A percentile compares a stretch with the other conserved stretches of the same genome.
Evolutionary conservation across 2,888 invertebrate species (phyloP).

Genomic region (Heliconius ethilla): DNA sequence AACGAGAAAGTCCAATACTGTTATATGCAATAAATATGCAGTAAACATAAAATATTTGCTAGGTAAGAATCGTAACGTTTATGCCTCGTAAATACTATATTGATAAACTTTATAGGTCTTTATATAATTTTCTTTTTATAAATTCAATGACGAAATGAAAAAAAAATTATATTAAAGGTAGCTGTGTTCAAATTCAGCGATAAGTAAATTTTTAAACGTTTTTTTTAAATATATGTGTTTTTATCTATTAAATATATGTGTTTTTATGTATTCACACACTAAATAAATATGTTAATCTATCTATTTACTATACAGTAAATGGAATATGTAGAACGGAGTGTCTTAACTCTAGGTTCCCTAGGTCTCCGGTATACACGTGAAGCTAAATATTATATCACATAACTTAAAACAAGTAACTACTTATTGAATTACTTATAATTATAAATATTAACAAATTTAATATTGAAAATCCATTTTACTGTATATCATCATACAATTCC

Average conservation of each 20-base stretch:
- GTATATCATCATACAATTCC: conserved; percentile 1
- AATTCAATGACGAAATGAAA: background rate
- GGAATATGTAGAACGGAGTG: no score
- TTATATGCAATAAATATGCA: conserved; percentile 32
- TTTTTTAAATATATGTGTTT: no score
- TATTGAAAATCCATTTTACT: background rate
- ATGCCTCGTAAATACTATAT: conserved; percentile 36
- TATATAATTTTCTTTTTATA: conserved; percentile 18
- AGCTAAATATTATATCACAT: background rate
- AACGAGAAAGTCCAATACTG: conserved; percentile 20
- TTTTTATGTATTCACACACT: no score
- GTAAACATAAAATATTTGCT: conserved; percentile 32
- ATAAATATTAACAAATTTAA: conserved; percentile 1
- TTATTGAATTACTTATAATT: background rate
- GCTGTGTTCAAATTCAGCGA: no score
- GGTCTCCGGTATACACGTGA: no score
- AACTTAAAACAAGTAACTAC: background rate
- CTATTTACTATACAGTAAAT: no score
- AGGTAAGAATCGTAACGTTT: conserved; percentile 32
- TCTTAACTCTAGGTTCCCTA: no score
- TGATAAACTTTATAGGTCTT: conserved; percentile 35
- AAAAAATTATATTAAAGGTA: background rate
- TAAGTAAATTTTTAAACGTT: no score
- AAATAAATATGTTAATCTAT: no score
- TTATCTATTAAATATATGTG: no score